phyloP scores from a whole-genome alignment of 2,888 invertebrate species.

The Plebejus melissa region DNA sequence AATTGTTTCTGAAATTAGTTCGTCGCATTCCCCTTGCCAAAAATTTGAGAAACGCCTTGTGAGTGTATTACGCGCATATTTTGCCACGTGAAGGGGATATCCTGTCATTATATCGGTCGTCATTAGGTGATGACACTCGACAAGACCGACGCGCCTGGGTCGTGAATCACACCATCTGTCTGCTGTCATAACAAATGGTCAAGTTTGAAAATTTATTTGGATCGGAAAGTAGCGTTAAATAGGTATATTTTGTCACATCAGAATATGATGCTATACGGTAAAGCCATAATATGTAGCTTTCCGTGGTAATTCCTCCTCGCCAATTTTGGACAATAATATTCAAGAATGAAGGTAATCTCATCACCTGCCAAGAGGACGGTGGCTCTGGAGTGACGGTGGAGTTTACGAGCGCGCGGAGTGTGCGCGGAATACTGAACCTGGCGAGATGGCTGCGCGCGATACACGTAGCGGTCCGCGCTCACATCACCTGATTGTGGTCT shows the following conservation, averaged over 20 bases:
- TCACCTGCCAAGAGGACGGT: not conserved
- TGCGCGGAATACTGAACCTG: conserved; percentile 43
- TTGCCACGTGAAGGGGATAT: not conserved
- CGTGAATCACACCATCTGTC: not conserved
- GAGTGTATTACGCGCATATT: not conserved
- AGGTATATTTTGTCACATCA: not conserved
- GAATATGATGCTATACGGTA: too few relatives aligned
- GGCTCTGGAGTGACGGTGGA: not conserved
- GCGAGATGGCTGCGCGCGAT: conserved; percentile 45
- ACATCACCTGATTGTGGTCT: not conserved
- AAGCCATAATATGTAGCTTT: not conserved
- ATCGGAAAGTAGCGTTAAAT: not conserved
- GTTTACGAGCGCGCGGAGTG: conserved; percentile 30
- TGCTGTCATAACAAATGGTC: not conserved
- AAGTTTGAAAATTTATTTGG: not conserved
- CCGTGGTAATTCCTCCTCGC: not conserved
- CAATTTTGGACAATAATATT: not conserved
- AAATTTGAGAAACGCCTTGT: not conserved
- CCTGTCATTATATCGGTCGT: not conserved
- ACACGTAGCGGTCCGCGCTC: conserved; percentile 43
- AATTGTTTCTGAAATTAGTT: not conserved
- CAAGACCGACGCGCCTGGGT: not conserved
- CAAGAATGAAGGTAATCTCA: not conserved
- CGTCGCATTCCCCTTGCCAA: not conserved
- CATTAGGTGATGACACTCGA: conserved; percentile 2